Evolutionary conservation across 2,113 vertebrate species (phyloP).

Genomic region (Oreochromis niloticus): DNA sequence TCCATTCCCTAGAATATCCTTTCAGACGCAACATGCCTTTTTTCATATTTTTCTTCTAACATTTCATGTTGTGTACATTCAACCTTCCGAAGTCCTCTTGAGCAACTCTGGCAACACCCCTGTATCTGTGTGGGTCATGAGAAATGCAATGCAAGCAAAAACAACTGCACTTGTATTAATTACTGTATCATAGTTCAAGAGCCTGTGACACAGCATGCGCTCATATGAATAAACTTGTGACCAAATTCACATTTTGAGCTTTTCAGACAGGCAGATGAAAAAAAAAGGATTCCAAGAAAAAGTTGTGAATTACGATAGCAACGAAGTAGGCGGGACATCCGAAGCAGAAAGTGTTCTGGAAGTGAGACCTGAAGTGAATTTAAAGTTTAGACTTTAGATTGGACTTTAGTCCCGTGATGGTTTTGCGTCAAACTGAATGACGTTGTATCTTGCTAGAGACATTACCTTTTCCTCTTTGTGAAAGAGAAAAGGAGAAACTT

Average conservation of each 20-base stretch:
- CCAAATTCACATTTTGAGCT: background rate
- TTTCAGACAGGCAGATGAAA: background rate
- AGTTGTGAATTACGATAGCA: background rate
- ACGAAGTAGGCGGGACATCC: background rate
- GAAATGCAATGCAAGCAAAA: no score
- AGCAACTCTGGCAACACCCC: no score
- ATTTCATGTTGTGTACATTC: no score
- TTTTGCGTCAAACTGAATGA: background rate
- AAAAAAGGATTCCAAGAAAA: background rate
- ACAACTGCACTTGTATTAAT: background rate
- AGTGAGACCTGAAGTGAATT: background rate
- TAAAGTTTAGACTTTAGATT: background rate
- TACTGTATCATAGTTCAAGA: background rate
- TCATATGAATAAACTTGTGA: background rate
- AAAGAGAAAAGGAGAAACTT: background rate
- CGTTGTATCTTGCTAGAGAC: background rate
- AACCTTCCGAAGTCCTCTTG: no score
- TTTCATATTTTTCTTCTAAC: no score
- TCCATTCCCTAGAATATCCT: no score
- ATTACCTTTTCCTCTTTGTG: rapidly evolving
- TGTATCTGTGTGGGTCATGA: background rate
- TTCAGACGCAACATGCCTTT: no score
- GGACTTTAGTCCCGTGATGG: rapidly evolving
- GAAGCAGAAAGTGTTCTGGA: rapidly evolving
- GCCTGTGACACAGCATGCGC: background rate